phyloP scores from a whole-genome alignment of 2,113 vertebrate species.

The Piprites chloris region DNA sequence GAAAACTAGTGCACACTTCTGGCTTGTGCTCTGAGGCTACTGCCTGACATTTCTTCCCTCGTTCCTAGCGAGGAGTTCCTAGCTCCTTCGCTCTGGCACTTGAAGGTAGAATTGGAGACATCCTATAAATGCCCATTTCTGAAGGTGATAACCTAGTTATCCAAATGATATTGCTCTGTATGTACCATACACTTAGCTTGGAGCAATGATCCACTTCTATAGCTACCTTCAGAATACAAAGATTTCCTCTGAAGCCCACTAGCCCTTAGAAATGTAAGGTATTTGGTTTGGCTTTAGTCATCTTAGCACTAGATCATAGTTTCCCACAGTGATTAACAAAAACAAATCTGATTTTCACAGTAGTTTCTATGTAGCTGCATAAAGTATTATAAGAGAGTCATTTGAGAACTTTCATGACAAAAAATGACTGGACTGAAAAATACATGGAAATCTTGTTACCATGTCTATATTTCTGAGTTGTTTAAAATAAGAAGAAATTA shows the following conservation, averaged over 20 bases:
- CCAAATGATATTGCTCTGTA: neutral
- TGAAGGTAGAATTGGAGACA: neutral
- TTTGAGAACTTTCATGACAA: neutral
- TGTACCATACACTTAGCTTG: neutral
- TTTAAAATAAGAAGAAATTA: neutral
- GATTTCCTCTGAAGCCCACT: neutral
- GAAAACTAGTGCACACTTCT: fast-evolving
- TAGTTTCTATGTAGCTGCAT: neutral
- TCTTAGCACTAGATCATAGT: neutral
- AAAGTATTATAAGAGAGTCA: neutral
- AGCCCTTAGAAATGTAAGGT: neutral
- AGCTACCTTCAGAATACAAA: neutral
- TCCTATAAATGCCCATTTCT: neutral
- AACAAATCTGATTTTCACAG: neutral
- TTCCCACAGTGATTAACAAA: neutral
- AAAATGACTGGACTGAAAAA: neutral
- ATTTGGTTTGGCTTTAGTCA: neutral
- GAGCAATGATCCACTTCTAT: neutral
- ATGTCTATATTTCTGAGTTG: neutral
- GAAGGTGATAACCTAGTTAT: neutral
- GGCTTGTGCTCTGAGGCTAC: neutral
- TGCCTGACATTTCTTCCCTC: neutral
- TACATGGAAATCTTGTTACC: neutral
- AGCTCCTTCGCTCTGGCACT: neutral
- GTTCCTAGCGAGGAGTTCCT: too few relatives aligned